These are phyloP conservation scores for Sparus aurata DNA, from an alignment of 2,797 vertebrate species.

Conservation along the genomic window DNA sequence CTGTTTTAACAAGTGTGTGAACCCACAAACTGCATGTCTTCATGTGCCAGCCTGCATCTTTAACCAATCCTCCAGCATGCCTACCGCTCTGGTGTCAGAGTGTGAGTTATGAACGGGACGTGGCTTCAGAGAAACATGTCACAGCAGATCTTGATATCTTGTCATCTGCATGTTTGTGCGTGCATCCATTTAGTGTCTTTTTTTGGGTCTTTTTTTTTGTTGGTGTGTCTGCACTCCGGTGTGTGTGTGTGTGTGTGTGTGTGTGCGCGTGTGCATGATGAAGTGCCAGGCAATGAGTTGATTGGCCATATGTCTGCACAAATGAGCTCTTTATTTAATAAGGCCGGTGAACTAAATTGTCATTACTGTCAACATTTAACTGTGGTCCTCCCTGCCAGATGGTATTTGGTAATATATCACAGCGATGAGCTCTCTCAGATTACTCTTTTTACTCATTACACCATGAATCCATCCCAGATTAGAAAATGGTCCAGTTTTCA, in stretches of 20 bases:
- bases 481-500: constrained; percentile 45
- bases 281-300: constrained; percentile 70
- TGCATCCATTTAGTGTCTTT: constrained; percentile 3
- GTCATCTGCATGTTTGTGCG: constrained; percentile 13
- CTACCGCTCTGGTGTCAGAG: not conserved
- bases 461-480: constrained; percentile 60
- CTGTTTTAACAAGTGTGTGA: constrained; percentile 15
- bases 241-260: too few relatives aligned
- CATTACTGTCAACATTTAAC: constrained; percentile 84
- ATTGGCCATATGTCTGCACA: constrained; percentile 81
- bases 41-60: not conserved
- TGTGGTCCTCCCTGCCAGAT: constrained; percentile 78
- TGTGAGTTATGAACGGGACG: constrained; percentile 16
- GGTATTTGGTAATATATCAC: constrained; percentile 76
- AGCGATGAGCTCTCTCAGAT: constrained; percentile 71
- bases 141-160: constrained; percentile 10
- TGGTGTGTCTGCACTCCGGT: not conserved
- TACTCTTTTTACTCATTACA: constrained; percentile 66
- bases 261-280: constrained; percentile 39
- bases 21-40: constrained; percentile 6
- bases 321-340: constrained; percentile 84
- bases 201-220: not conserved
- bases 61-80: not conserved
- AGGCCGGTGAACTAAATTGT: constrained; percentile 81
- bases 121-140: constrained; percentile 5